Conservation (phyloP, 2,888 invertebrate genomes). For the Heliconius aoede region DNA sequence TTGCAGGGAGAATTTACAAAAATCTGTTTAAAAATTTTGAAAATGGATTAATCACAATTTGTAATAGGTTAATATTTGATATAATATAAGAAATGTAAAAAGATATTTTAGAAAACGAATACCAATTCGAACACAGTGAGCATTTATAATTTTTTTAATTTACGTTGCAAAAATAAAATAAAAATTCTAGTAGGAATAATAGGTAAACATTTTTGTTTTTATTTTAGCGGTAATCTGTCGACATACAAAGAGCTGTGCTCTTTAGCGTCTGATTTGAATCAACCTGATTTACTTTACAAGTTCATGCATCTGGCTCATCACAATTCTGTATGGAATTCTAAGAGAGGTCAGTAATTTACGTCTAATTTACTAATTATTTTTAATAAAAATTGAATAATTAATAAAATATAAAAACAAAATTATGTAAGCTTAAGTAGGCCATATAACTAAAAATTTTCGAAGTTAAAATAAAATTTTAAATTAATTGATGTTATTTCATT, state of each 20-base stretch:
- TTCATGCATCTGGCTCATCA: conserved; percentile 98
- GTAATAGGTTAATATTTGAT: conserved; percentile 1
- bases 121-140: too few species aligned
- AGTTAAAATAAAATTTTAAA: too few species aligned
- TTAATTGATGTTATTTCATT: too few species aligned
- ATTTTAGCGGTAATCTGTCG: conserved; percentile 90
- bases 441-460: too few species aligned
- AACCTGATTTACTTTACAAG: conserved; percentile 97
- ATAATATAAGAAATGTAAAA: background rate
- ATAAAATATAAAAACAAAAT: background rate
- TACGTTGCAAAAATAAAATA: background rate
- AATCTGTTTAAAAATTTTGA: too few species aligned
- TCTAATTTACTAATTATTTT: conserved; percentile 5
- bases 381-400: background rate
- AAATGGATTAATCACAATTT: background rate
- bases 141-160: too few species aligned
- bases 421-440: too few species aligned
- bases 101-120: too few species aligned
- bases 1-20: too few species aligned
- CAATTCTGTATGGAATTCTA: conserved; percentile 97
- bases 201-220: background rate
- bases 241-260: conserved; percentile 98
- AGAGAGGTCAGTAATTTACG: conserved; percentile 83
- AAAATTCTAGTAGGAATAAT: background rate
- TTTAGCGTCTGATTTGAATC: conserved; percentile 95